Evolutionary conservation across 2,797 vertebrate species (phyloP).

Genomic region (Betta splendens): DNA sequence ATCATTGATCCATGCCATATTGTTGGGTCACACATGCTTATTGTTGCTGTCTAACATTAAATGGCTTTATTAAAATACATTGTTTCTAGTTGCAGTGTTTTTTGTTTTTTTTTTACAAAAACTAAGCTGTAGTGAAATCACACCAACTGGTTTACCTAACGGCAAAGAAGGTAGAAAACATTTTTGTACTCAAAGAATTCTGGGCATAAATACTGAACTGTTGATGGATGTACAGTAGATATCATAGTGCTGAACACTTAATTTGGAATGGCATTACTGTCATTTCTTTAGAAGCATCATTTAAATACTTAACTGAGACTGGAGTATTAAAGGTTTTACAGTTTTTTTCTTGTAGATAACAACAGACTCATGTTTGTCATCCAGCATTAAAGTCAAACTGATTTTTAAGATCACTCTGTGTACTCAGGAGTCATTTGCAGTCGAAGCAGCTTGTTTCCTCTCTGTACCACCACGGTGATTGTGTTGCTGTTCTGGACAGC

Average conservation of each 20-base stretch:
- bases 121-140: slow-evolving; percentile 3
- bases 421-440: slow-evolving; percentile 88
- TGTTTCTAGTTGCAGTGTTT: slow-evolving; percentile 36
- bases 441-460: slow-evolving; percentile 77
- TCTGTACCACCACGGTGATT: slow-evolving; percentile 85
- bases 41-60: slow-evolving; percentile 89
- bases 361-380: not conserved
- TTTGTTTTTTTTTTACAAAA: slow-evolving; percentile 30
- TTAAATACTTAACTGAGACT: not conserved
- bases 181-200: slow-evolving; percentile 4
- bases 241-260: not conserved
- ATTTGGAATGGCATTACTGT: not conserved
- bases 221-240: not conserved
- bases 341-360: too few relatives aligned
- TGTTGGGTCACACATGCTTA: slow-evolving; percentile 88
- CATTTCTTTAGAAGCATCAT: not conserved
- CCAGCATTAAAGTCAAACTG: not conserved
- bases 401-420: slow-evolving; percentile 81
- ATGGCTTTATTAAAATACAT: slow-evolving; percentile 83
- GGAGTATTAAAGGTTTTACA: slow-evolving; percentile 14
- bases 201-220: not conserved
- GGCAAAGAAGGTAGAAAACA: slow-evolving; percentile 26
- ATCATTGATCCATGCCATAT: slow-evolving; percentile 83
- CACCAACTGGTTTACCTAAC: not conserved
- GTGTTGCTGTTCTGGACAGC: slow-evolving; percentile 84